Percentiles rank a stretch among this genome's conserved stretches.
phyloP scores from a whole-genome alignment of 2,113 vertebrate genomes.

The Scopus umbretta region DNA sequence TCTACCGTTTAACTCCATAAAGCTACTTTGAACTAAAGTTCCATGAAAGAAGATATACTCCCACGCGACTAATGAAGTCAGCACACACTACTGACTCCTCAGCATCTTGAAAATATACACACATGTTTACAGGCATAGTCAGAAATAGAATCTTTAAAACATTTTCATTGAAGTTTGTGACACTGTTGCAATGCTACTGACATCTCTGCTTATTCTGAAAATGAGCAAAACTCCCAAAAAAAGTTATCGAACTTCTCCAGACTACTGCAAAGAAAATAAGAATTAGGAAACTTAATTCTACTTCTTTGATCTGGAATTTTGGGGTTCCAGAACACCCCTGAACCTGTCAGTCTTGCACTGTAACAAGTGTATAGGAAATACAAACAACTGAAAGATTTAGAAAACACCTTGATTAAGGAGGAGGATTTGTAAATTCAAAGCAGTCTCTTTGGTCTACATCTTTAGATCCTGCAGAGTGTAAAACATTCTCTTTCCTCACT shows the following conservation, averaged over 20 bases:
- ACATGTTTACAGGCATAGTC: background rate
- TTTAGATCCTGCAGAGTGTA: background rate
- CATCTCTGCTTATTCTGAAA: no score
- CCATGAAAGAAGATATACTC: background rate
- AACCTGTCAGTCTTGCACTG: background rate
- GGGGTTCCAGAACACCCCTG: background rate
- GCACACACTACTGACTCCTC: background rate
- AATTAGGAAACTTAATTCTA: background rate
- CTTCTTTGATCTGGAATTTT: background rate
- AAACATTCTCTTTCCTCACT: background rate
- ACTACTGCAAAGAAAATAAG: background rate
- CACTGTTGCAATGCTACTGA: no score
- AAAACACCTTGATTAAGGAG: background rate
- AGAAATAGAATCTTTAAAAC: background rate
- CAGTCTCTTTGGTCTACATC: background rate
- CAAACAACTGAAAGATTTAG: background rate
- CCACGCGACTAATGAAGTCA: background rate
- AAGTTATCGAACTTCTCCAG: background rate
- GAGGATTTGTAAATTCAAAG: background rate
- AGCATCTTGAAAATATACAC: background rate
- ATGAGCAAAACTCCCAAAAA: background rate
- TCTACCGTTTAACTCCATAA: conserved; percentile 7
- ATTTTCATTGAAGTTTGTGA: no score
- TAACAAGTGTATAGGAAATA: background rate
- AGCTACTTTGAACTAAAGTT: background rate